Percentiles rank a stretch among this genome's conserved stretches.
phyloP scores from a whole-genome alignment of 2,888 invertebrate genomes.

The Colletes collaris region DNA sequence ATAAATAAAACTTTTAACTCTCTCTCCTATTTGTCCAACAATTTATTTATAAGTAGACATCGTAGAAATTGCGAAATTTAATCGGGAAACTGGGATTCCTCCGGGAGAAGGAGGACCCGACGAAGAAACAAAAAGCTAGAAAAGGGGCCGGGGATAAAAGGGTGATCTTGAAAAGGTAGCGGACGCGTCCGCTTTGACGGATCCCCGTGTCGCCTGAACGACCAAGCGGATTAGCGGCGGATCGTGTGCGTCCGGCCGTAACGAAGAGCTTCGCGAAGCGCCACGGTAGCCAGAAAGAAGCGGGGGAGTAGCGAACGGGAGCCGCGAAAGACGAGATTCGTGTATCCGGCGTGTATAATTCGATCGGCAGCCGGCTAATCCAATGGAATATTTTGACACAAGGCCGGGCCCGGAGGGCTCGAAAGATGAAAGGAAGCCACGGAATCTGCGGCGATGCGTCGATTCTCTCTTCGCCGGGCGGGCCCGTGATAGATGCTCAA shows the following conservation, averaged over 20 bases:
- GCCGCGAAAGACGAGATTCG: constrained; percentile 38
- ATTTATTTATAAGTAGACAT: no score
- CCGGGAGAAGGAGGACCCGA: neutral
- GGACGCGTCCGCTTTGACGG: constrained; percentile 70
- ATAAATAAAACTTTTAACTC: no score
- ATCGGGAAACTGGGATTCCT: neutral
- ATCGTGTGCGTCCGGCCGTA: constrained; percentile 62
- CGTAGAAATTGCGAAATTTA: no score
- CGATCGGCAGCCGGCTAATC: constrained; percentile 55
- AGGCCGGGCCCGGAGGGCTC: constrained; percentile 8
- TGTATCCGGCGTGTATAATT: constrained; percentile 48
- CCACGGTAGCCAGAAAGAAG: constrained; percentile 41
- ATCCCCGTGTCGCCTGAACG: constrained; percentile 70
- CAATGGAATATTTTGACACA: constrained; percentile 73
- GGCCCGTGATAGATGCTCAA: constrained; percentile 5
- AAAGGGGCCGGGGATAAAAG: constrained; percentile 31
- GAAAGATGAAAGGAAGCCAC: constrained; percentile 44
- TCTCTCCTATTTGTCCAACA: no score
- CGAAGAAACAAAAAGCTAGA: constrained; percentile 3
- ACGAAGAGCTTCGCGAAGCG: constrained; percentile 57
- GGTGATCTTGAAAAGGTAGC: constrained; percentile 62
- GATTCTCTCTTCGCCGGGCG: neutral
- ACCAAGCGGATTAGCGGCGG: constrained; percentile 72
- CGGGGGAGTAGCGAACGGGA: constrained; percentile 3
- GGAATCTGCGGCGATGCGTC: neutral